Percentiles rank a stretch among this genome's conserved stretches.
phyloP scores from a whole-genome alignment of 35 echinoderm and acorn worm genomes.

The Apostichopus californicus region DNA sequence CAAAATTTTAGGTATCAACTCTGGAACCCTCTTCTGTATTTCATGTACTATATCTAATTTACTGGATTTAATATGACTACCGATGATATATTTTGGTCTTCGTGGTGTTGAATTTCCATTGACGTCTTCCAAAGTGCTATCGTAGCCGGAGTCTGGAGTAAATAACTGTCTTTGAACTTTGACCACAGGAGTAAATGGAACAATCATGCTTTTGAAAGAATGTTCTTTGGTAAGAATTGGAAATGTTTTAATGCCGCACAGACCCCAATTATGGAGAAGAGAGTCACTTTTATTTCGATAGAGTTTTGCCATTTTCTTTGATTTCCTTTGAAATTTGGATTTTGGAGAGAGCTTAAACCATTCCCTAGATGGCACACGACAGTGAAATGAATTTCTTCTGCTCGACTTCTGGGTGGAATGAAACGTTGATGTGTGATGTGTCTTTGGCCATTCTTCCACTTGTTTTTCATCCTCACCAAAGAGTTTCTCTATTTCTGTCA shows the following conservation, averaged over 20 bases:
- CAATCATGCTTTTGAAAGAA: background rate
- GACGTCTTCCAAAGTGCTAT: background rate
- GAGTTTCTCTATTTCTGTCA: background rate
- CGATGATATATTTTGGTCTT: constrained; percentile 7
- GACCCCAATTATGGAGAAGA: background rate
- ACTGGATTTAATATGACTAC: background rate
- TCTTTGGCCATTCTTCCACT: background rate
- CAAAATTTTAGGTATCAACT: constrained; percentile 18
- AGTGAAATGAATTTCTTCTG: constrained; percentile 13
- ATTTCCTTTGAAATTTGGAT: constrained; percentile 39
- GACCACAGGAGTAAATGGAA: background rate
- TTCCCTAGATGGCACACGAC: background rate
- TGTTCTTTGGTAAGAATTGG: background rate
- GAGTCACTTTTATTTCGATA: constrained; percentile 47
- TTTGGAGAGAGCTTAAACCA: constrained; percentile 58
- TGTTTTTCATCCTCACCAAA: background rate
- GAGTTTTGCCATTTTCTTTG: constrained; percentile 23
- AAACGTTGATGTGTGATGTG: background rate
- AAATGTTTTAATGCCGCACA: constrained; percentile 14
- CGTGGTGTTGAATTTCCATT: background rate
- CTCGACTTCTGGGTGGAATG: background rate
- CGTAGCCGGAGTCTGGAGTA: constrained; percentile 52
- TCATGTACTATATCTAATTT: constrained; percentile 7
- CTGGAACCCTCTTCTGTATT: background rate
- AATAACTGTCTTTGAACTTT: constrained; percentile 38